Evolutionary conservation across 2,888 invertebrate species (phyloP).

Genomic region (Nemoura dubitans): DNA sequence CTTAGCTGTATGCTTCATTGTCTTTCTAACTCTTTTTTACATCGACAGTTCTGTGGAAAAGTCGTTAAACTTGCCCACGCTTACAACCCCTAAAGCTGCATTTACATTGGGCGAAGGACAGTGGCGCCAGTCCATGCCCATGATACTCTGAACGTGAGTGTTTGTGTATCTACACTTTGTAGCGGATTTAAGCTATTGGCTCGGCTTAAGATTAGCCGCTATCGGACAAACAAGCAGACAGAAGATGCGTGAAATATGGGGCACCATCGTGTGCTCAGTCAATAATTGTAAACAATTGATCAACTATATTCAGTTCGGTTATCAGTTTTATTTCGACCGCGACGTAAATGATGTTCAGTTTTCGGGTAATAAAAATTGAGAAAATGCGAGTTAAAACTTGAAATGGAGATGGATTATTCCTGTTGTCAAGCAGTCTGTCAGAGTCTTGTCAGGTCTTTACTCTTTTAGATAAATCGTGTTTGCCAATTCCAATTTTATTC

Average conservation of each 20-base stretch:
- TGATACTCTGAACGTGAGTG: background rate
- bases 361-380: background rate
- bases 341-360: background rate
- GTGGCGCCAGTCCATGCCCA: background rate
- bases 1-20: too few relatives aligned
- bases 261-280: background rate
- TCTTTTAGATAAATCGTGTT: too few relatives aligned
- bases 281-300: background rate
- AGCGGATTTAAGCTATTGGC: background rate
- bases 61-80: too few relatives aligned
- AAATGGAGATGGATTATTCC: too few relatives aligned
- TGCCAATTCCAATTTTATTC: too few relatives aligned
- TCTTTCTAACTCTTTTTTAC: too few relatives aligned
- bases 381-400: too few relatives aligned
- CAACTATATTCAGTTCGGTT: background rate
- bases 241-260: background rate
- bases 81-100: too few relatives aligned
- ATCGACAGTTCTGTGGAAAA: too few relatives aligned
- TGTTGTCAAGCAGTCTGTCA: too few relatives aligned
- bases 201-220: background rate
- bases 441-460: too few relatives aligned
- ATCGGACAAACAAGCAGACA: background rate
- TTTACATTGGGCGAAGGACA: too few relatives aligned
- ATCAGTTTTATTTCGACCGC: background rate
- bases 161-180: background rate